Conservation (phyloP, 2,888 invertebrate species). For the Rotaria sp. region DNA sequence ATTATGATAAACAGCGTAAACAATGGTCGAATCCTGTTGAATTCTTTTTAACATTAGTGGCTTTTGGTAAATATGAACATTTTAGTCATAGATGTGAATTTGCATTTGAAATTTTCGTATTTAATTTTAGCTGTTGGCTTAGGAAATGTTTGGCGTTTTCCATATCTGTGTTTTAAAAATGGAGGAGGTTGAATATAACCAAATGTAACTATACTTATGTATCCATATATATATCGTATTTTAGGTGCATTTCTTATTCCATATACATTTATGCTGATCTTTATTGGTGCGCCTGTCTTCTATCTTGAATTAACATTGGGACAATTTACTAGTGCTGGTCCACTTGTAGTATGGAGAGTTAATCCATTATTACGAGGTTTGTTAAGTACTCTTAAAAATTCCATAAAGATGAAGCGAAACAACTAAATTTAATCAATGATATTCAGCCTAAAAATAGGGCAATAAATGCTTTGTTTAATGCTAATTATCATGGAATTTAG, state of each 20-base stretch:
- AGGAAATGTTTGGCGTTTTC: slow-evolving; percentile 83
- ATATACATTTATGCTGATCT: neutral
- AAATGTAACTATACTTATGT: neutral
- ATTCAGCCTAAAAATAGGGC: too few relatives aligned
- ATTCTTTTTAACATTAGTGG: slow-evolving; percentile 26
- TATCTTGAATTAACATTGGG: slow-evolving; percentile 26
- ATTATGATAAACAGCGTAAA: neutral
- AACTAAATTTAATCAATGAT: neutral
- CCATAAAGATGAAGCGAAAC: neutral
- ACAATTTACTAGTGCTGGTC: slow-evolving; percentile 25
- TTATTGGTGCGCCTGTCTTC: slow-evolving; percentile 27
- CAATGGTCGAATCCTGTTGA: slow-evolving; percentile 16
- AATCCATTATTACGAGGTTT: slow-evolving; percentile 23
- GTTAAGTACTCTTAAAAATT: neutral
- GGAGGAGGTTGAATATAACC: slow-evolving; percentile 57
- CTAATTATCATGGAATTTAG: too few relatives aligned
- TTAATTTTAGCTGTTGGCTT: slow-evolving; percentile 59
- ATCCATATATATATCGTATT: neutral
- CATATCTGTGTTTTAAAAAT: slow-evolving; percentile 62
- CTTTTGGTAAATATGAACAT: neutral
- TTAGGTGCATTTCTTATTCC: slow-evolving; percentile 25
- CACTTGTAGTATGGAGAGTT: neutral
- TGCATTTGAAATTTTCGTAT: neutral
- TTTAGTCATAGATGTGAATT: neutral
- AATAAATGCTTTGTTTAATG: too few relatives aligned